Percentiles rank a stretch among this genome's conserved stretches.
Conservation (phyloP, 2,113 vertebrate species). For the Zosterops borbonicus region DNA sequence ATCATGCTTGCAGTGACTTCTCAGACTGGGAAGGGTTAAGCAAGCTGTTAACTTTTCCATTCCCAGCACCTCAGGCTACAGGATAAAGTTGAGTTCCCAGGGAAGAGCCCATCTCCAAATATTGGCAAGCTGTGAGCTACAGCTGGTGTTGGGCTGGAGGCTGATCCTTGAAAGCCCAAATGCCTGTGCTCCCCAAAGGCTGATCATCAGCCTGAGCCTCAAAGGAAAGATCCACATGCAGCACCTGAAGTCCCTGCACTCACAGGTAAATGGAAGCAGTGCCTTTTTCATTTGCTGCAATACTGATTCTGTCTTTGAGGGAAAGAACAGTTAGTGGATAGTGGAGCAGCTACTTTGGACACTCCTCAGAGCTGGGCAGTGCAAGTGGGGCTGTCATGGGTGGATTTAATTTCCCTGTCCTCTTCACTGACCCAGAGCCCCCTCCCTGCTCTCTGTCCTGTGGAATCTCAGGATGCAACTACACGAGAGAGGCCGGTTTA, state of each 20-base stretch:
- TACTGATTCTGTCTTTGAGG: not conserved
- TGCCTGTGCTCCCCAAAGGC: not conserved
- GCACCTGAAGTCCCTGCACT: not conserved
- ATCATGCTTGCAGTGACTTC: not conserved
- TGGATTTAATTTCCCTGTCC: not conserved
- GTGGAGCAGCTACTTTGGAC: not conserved
- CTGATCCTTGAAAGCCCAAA: not conserved
- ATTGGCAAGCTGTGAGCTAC: not conserved
- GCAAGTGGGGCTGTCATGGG: accelerated
- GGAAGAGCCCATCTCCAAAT: not conserved
- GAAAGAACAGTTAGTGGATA: not conserved
- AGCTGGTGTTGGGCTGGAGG: not conserved
- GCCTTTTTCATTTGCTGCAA: not conserved
- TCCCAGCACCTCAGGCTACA: not conserved
- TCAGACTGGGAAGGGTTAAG: not conserved
- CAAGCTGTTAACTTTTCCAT: not conserved
- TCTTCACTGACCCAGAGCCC: not conserved
- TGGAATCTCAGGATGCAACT: not conserved
- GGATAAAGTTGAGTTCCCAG: not conserved
- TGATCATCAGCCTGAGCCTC: not conserved
- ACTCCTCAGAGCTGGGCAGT: not conserved
- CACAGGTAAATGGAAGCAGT: not conserved
- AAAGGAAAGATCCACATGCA: not conserved
- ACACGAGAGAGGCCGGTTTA: not conserved
- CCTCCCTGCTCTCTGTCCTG: no score